These are phyloP conservation scores for Coenonympha glycerion DNA, from an alignment of 2,888 invertebrate genomes.

Conservation along the genomic window DNA sequence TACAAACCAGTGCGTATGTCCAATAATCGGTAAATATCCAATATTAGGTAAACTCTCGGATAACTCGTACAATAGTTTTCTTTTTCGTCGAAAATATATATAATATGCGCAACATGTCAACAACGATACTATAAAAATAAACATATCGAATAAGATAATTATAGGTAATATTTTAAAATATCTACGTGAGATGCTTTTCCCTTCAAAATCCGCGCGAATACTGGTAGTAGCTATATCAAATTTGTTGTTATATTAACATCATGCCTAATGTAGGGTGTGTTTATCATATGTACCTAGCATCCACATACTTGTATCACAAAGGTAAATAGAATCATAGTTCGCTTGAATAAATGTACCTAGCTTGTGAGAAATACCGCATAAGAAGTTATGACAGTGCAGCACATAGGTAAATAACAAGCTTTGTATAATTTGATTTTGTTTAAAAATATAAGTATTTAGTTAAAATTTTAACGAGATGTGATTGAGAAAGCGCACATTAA, in stretches of 20 bases:
- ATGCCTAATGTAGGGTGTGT: not conserved
- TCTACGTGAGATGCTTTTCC: not conserved
- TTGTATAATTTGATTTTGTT: no score
- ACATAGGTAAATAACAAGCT: no score
- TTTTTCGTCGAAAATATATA: constrained; percentile 41
- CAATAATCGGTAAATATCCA: constrained; percentile 48
- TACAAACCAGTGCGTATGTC: constrained; percentile 58
- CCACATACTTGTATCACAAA: not conserved
- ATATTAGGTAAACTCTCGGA: constrained; percentile 41
- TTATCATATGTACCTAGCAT: no score
- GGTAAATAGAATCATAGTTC: not conserved
- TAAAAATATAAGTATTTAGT: no score
- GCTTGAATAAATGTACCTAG: not conserved
- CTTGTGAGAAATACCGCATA: not conserved
- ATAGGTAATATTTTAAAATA: not conserved
- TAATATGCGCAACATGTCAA: constrained; percentile 43
- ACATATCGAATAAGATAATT: constrained; percentile 36
- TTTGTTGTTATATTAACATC: constrained; percentile 28
- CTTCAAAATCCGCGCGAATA: constrained; percentile 22
- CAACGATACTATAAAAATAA: constrained; percentile 39
- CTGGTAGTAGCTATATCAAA: constrained; percentile 20
- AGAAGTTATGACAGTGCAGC: no score
- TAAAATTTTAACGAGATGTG: no score
- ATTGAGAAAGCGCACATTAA: no score
- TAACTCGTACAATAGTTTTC: constrained; percentile 46